A percentile compares a stretch with the other conserved stretches of the same genome.
Conservation (phyloP, 2,113 vertebrate species). For the Erythrocercus mccallii region DNA sequence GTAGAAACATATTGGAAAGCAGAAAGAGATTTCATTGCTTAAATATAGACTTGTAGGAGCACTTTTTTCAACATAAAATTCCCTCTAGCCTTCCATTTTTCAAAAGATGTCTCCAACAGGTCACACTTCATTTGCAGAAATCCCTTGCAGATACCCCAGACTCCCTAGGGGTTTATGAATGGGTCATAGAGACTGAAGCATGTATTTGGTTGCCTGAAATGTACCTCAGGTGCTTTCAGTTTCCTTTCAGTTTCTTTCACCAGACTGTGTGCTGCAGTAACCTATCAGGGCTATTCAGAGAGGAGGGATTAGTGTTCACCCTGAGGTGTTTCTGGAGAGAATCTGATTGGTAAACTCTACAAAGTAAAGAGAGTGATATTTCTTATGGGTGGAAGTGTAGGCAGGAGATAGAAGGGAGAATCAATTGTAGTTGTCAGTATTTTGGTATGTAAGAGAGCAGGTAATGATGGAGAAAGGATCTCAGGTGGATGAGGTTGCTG, state of each 20-base stretch:
- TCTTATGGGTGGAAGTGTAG: neutral
- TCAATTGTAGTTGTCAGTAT: fast-evolving
- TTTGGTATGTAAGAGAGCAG: neutral
- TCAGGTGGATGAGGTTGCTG: neutral
- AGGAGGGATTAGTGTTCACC: neutral
- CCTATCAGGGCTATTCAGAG: neutral
- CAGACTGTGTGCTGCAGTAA: neutral
- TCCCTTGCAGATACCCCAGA: neutral
- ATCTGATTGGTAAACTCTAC: neutral
- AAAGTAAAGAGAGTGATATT: neutral
- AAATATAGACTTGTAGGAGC: neutral
- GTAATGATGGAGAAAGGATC: neutral
- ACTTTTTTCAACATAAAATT: neutral
- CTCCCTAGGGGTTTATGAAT: neutral
- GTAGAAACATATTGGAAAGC: neutral
- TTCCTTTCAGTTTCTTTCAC: neutral
- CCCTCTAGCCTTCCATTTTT: neutral
- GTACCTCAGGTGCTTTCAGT: neutral
- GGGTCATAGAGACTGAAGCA: neutral
- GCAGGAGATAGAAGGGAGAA: neutral
- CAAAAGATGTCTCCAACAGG: neutral
- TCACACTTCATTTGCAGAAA: neutral
- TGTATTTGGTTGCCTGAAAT: neutral
- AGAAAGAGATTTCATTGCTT: neutral
- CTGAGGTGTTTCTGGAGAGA: neutral